Base-by-base conservation (phyloP, 2,113 vertebrate species). In the Macquaria ambigua region DNA sequence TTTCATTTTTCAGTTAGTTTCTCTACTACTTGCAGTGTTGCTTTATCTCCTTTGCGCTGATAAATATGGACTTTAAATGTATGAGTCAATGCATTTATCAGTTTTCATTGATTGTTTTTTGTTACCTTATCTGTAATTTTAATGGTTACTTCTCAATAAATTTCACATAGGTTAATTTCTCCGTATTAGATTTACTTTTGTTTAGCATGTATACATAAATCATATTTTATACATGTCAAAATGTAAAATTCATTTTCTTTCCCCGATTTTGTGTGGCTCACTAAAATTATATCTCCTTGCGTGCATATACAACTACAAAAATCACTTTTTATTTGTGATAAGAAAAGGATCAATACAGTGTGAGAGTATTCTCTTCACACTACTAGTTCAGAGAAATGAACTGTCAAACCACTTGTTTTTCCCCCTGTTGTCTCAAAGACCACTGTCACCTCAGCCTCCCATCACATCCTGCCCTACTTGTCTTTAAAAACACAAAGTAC, bases 331-430 rank as follows among this genome's bases (percentile, higher is more conserved):
- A 4, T 46, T 14, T 46, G 0, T 20, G 16, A 52, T 2, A 20
- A 6, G 46, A 52, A 52, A 52, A 20, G 15, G 48, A 20, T 18
- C 18, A 25, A 43, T 37, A 31, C 28, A 1, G 3, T 4, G 25
- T 31, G 2, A 34, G 3, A 34, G 34, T 34, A 0, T 43, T 9
- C 43, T 1, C 28, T 31, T 10, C 43, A 72, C 82, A 52, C 34
- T 50, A 59, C 61, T 63, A 74, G 50, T 72, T 90, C 74, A 81
- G 77, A 84, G 81, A 74, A 90, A 86, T 63, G 0, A 82, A 62
- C 46, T 63, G 58, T 70, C 37, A 71, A 79, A 89, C 69, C 77
- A 77, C 71, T 53, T 71, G n/a, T 77, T 37, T 62, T 53, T n/a
- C 41, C 18, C 34, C 3, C 9, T 50, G 18, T 16, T 77, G 0